phyloP scores from a whole-genome alignment of 2,113 vertebrate species.

The Hyperoodon ampullatus region DNA sequence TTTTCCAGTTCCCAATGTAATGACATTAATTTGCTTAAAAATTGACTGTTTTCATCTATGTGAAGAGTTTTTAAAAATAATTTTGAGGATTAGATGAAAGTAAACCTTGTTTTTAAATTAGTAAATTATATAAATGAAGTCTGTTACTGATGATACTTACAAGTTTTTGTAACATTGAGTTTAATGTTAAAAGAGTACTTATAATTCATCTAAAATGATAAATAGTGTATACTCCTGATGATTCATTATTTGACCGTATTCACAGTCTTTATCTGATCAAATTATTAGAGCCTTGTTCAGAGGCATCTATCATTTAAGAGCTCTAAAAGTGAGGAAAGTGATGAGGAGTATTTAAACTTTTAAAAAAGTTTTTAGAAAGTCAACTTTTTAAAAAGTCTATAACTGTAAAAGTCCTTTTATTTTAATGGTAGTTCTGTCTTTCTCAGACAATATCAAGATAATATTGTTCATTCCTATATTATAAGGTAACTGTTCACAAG shows the following conservation, averaged over 20 bases:
- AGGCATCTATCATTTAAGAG: neutral
- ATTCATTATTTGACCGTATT: slow-evolving; percentile 21
- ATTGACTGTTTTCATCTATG: neutral
- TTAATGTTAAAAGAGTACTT: slow-evolving; percentile 51
- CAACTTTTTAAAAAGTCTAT: slow-evolving; percentile 42
- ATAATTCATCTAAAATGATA: slow-evolving; percentile 46
- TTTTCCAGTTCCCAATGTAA: slow-evolving; percentile 43
- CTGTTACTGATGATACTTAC: slow-evolving; percentile 55
- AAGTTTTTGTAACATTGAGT: slow-evolving; percentile 56
- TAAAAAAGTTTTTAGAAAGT: slow-evolving; percentile 15
- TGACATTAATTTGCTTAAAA: slow-evolving; percentile 36
- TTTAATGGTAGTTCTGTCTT: slow-evolving; percentile 71
- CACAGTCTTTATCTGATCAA: neutral
- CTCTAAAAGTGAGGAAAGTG: neutral
- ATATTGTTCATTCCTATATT: slow-evolving; percentile 51
- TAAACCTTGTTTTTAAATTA: slow-evolving; percentile 47
- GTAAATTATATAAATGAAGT: slow-evolving; percentile 53
- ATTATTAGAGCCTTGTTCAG: neutral
- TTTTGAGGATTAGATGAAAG: slow-evolving; percentile 17
- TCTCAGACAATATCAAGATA: slow-evolving; percentile 70
- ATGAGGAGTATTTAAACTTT: slow-evolving; percentile 15
- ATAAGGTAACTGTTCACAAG: slow-evolving; percentile 46
- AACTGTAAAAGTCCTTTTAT: slow-evolving; percentile 66
- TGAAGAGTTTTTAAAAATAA: neutral
- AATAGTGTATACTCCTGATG: neutral